A percentile compares a stretch with the other conserved stretches of the same genome.
Conservation (phyloP, 2,888 invertebrate species). For the Napeogenes sylphis region DNA sequence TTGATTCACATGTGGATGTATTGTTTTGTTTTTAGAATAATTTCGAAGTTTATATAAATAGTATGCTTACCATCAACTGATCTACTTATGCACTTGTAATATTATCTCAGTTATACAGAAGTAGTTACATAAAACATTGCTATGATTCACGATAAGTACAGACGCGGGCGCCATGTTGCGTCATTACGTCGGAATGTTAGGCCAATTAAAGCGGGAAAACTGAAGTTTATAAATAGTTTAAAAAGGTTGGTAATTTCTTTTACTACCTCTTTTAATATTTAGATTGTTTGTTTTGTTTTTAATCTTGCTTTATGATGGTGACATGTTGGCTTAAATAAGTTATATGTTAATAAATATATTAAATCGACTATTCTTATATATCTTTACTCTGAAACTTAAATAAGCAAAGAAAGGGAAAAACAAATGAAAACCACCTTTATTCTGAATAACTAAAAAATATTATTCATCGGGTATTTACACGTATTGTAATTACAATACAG, state of each 20-base stretch:
- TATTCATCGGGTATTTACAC: too few species aligned
- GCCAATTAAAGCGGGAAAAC: slow-evolving; percentile 16
- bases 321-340: neutral
- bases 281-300: neutral
- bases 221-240: slow-evolving; percentile 4
- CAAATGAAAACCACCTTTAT: too few species aligned
- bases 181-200: slow-evolving; percentile 27
- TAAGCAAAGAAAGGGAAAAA: too few species aligned
- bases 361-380: too few species aligned
- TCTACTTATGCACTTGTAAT: neutral
- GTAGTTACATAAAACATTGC: too few species aligned
- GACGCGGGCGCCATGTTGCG: slow-evolving; percentile 22
- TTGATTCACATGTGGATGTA: too few species aligned
- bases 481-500: too few species aligned
- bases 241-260: neutral
- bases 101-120: neutral
- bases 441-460: too few species aligned
- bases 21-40: neutral
- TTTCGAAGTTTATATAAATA: too few species aligned
- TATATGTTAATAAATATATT: neutral
- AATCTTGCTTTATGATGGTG: neutral
- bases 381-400: too few species aligned
- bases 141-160: neutral
- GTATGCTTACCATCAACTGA: too few species aligned
- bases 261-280: neutral